These are phyloP conservation scores for Pheosia tremula DNA, from an alignment of 2,888 invertebrate genomes.

Conservation along the genomic window DNA sequence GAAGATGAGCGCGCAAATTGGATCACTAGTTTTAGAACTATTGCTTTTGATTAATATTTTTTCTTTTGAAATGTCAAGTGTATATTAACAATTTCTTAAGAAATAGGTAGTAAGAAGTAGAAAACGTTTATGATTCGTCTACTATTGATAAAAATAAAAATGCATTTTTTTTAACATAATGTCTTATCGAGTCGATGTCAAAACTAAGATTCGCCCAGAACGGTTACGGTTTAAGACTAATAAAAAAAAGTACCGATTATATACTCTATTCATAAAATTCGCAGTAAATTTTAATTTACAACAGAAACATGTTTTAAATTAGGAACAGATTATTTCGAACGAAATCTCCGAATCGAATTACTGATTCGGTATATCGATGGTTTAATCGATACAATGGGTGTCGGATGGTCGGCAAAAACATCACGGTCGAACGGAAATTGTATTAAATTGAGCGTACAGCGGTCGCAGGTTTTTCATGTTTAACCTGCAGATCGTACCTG, in stretches of 20 bases:
- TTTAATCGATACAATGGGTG: conserved; percentile 52
- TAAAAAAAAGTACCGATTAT: no score
- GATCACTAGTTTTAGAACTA: conserved; percentile 1
- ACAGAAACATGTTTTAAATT: conserved; percentile 28
- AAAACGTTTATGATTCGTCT: no score
- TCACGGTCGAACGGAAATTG: conserved; percentile 38
- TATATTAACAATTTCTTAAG: neutral
- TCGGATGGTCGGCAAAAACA: conserved; percentile 43
- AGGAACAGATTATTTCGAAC: conserved; percentile 43
- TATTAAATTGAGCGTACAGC: conserved; percentile 37
- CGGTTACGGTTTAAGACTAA: no score
- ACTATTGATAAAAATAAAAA: no score
- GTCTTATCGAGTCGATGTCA: no score
- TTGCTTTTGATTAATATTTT: neutral
- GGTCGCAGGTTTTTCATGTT: conserved; percentile 20
- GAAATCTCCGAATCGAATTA: conserved; percentile 42
- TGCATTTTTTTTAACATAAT: no score
- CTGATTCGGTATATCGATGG: conserved; percentile 37
- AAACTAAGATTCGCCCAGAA: no score
- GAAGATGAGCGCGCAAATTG: neutral
- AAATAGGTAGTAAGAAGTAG: neutral
- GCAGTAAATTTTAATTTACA: neutral
- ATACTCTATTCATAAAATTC: no score
- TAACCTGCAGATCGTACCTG: conserved; percentile 33
- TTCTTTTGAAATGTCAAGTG: neutral